These are phyloP conservation scores for Drosophila nannoptera DNA, from an alignment of 1,140 invertebrate species.

Conservation along the genomic window DNA sequence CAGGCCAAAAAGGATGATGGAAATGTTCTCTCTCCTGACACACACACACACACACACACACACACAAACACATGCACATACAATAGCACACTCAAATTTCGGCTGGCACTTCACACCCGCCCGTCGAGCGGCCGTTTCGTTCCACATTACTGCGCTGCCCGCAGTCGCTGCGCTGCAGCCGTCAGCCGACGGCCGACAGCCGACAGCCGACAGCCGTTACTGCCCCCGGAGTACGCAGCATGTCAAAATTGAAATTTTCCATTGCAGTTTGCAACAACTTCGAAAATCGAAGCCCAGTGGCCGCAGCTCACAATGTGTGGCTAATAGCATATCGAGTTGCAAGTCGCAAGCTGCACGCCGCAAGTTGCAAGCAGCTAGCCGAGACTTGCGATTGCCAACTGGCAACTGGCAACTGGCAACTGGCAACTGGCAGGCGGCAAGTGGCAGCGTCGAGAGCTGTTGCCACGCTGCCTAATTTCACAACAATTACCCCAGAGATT, in stretches of 20 bases:
- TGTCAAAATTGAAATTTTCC: conserved; percentile 71
- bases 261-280: conserved; percentile 60
- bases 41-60: conserved; percentile 2
- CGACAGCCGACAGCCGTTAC: too few relatives aligned
- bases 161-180: conserved; percentile 24
- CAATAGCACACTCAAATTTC: neutral
- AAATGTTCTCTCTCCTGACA: conserved; percentile 58
- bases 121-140: conserved; percentile 40
- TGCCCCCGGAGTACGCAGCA: conserved; percentile 54
- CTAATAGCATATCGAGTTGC: conserved; percentile 52
- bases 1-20: conserved; percentile 58
- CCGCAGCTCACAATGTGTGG: conserved; percentile 36
- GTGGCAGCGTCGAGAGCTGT: conserved; percentile 8
- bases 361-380: conserved; percentile 17
- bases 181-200: too few relatives aligned
- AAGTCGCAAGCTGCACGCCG: conserved; percentile 21
- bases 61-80: neutral
- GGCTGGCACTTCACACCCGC: conserved; percentile 40
- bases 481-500: conserved; percentile 37
- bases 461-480: conserved; percentile 33
- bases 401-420: conserved; percentile 18
- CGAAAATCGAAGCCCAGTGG: conserved; percentile 57
- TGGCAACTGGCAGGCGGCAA: conserved; percentile 1
- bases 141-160: conserved; percentile 51
- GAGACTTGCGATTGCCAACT: conserved; percentile 10